phyloP scores from a whole-genome alignment of 92 coral and sea anemone species.

The Epizoanthus scotinus region DNA sequence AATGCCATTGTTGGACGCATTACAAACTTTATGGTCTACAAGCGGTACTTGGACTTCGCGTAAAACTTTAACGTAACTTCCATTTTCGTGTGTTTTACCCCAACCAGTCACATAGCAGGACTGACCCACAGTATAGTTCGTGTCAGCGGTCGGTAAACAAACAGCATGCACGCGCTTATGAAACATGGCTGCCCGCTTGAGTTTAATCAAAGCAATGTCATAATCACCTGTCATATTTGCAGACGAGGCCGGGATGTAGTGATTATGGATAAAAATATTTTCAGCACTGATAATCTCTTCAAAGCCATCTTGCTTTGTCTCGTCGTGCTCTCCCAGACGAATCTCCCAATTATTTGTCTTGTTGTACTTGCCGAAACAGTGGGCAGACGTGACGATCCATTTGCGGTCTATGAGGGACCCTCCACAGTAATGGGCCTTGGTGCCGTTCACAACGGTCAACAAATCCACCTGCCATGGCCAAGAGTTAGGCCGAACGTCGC shows the following conservation, averaged over 20 bases:
- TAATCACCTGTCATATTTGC: conserved; percentile 50
- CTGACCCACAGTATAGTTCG: conserved; percentile 45
- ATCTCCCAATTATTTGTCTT: conserved; percentile 59
- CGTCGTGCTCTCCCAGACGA: conserved; percentile 75
- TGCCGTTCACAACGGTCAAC: conserved; percentile 47
- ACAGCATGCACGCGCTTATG: conserved; percentile 63
- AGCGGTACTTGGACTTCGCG: conserved; percentile 63
- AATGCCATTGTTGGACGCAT: conserved; percentile 65
- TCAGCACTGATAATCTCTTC: conserved; percentile 64
- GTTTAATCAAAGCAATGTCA: conserved; percentile 66
- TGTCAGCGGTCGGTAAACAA: conserved; percentile 64
- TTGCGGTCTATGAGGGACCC: conserved; percentile 80
- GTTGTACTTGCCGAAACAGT: conserved; percentile 70
- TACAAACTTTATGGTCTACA: conserved; percentile 56
- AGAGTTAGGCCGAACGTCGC: conserved; percentile 40
- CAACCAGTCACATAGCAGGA: conserved; percentile 74
- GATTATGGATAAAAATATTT: conserved; percentile 54
- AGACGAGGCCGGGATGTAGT: conserved; percentile 20
- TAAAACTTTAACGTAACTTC: conserved; percentile 48
- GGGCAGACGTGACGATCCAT: conserved; percentile 92
- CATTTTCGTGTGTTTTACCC: conserved; percentile 49
- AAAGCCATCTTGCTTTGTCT: conserved; percentile 54
- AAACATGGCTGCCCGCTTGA: conserved; percentile 58
- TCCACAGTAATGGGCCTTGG: conserved; percentile 76
- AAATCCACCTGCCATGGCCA: conserved; percentile 58